Base-by-base conservation (phyloP, 2,113 vertebrate genomes). In the Pangasianodon hypophthalmus region DNA sequence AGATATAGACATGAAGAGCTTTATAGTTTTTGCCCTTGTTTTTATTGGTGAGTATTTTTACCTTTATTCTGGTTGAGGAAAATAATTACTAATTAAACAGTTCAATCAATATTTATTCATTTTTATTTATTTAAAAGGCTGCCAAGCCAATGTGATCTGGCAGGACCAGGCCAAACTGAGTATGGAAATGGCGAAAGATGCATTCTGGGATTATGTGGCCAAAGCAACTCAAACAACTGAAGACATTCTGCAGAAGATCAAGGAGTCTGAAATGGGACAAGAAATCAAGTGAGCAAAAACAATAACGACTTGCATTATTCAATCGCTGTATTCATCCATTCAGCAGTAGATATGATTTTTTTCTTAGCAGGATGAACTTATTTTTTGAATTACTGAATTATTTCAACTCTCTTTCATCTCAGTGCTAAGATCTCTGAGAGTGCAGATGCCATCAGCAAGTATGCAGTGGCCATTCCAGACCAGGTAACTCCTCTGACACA, bases 1-100 rank as follows among this genome's bases (percentile, higher is more conserved):
- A 75, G 54, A 26, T 24, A 79, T 21, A 54, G 32, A 77, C 92
- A 96, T 96, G 95, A 95, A 95, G 93, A n/a, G 93, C 84, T 67
- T 95, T 0, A 29, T 92, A 32, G 71, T 95, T 18, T 87, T 94
- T 64, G 81, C 58, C 48, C 29, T 95, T 13, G 83, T 89, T 24
- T 92, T 95, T 37, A 79, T 92, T 8, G 94, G 95, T 96, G 37
- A 93, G 90, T 60, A n/a, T 73, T 67, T 32, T 46, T 11, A 7
- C 8, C 7, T 11, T 24, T 46, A 46, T 24, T 77, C 19, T 46
- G 41, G 41, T 77, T 77, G 73, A 44, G 3, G 2, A 44, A 46
- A 44, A 46, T 4, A 46, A 77, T 75, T 0, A 46, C 41, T 24
- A 75, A 77, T 24, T 46, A 73, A 16, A 5, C 14, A 75, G 24